Evolutionary conservation across 2,888 invertebrate species (phyloP), one percentile per base, ranked within the genome.

Genomic region (Ectemnius lituratus): DNA sequence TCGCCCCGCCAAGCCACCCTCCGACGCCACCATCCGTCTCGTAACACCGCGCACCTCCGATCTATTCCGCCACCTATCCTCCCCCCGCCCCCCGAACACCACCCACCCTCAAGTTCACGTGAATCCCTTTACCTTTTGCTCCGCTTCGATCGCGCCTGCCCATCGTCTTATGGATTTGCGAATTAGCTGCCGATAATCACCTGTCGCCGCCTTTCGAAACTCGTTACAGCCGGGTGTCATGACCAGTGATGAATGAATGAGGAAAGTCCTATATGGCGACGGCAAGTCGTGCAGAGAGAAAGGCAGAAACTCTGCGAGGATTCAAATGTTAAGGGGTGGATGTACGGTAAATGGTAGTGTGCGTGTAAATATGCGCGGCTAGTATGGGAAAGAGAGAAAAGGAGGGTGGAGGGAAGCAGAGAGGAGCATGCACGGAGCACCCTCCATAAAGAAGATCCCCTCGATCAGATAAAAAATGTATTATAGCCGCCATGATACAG

Each of bases 391-490:
- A 37, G 37, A 37, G 37, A 37, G 37, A 37, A 11, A 11, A 37
- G 37, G 52, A 52, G 52, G 16, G 52, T 52, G 52, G 16, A n/a
- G 16, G 73, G 71, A 70, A 70, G 73, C 63, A 45, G 61, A 67
- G 73, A 79, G 72, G 79, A 78, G 75, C 79, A 78, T 82, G 79
- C 81, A 82, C 79, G 81, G 81, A 84, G 87, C 86, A 86, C 87
- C 88, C 89, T 83, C 89, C 87, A 90, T 90, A 90, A 90, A 90
- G 88, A 87, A 87, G 89, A 90, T 89, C 90, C 90, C 89, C 90
- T 90, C 88, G 87, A 90, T 90, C 90, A 90, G 90, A 90, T 90
- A 90, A 90, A 90, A 90, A 90, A 90, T 90, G 90, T 90, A 90
- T 90, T 90, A 90, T 90, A 90, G 90, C 90, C 86, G 86, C 85